Evolutionary conservation across 2,113 vertebrate species (phyloP).

Genomic region (Cyanoramphus novaezelandiae): DNA sequence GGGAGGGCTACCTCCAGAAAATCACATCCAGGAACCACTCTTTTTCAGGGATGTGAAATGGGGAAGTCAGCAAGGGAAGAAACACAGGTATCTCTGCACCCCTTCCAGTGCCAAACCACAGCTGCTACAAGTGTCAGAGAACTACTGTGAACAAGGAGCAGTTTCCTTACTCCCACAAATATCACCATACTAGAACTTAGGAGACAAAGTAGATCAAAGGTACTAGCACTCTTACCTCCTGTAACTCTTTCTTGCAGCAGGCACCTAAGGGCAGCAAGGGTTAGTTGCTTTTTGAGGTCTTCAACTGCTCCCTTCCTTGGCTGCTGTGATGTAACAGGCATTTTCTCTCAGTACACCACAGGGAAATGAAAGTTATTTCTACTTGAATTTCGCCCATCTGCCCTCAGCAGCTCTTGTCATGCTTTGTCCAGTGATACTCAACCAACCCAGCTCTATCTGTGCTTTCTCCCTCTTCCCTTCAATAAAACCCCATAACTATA

Average conservation of each 20-base stretch:
- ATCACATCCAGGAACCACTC: neutral
- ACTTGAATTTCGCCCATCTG: neutral
- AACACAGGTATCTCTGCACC: neutral
- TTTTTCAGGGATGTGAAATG: neutral
- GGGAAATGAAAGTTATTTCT: neutral
- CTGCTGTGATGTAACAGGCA: neutral
- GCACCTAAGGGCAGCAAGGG: neutral
- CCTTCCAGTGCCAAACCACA: neutral
- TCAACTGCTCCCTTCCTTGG: neutral
- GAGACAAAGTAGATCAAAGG: neutral
- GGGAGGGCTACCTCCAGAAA: neutral
- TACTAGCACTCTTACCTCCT: neutral
- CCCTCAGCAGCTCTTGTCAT: neutral
- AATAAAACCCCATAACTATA: neutral
- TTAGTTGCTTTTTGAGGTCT: neutral
- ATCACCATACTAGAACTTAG: neutral
- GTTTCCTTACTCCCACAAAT: neutral
- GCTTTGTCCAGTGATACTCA: neutral
- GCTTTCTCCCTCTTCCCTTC: no score
- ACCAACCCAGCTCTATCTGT: neutral
- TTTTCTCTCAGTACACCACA: neutral
- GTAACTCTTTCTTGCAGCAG: neutral
- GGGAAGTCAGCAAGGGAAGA: neutral
- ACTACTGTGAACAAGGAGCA: fast-evolving
- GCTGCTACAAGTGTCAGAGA: neutral